Base-by-base conservation (phyloP, 2,797 vertebrate genomes). In the Molossus molossus region DNA sequence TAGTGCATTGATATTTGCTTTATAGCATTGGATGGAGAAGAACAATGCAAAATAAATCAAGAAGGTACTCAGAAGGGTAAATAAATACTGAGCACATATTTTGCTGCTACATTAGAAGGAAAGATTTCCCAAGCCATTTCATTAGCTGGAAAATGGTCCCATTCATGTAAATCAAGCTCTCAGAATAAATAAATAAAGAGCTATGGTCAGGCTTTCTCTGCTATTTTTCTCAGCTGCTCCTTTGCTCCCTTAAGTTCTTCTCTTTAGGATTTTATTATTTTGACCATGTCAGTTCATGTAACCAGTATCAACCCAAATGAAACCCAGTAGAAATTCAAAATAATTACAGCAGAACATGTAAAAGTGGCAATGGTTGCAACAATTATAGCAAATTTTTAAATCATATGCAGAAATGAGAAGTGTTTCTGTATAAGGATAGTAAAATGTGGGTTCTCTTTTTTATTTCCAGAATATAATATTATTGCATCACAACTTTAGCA, bases 301-400 rank as follows among this genome's bases (percentile, higher is more conserved):
- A 40, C 12, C 1, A 86, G 83, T 23, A 70, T 1, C 21, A 91
- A 45, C 13, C 23, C 18, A 40, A 64, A 75, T 6, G 29, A 2
- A 77, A 87, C 15, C 3, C 27, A 18, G 80, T 14, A 90, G 65
- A 83, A 84, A 93, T 64, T 81, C 18, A 87, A 91, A 96, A 95
- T 40, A 73, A 45, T 70, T 9, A 25, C 70, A 73, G 27, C 3
- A 85, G 27, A 67, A 50, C 25, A 77, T 89, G 58, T 91, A 69
- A 25, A 86, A 58, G 13, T 86, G 17, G 12, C 2, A 60, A 48
- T 27, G 8, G 3, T 79, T 25, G 40, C n/a, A 94, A 40, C 33
- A 5, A 60, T 82, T 64, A 3, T 50, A 67, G 12, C 75, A 83
- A 53, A 17, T 64, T 6, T 50, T 15, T 81, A 53, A 86, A 94